Percentiles rank a stretch among this genome's conserved stretches.
These are phyloP conservation scores for Rhea americana DNA, from an alignment of 2,113 vertebrate species.

Conservation along the genomic window DNA sequence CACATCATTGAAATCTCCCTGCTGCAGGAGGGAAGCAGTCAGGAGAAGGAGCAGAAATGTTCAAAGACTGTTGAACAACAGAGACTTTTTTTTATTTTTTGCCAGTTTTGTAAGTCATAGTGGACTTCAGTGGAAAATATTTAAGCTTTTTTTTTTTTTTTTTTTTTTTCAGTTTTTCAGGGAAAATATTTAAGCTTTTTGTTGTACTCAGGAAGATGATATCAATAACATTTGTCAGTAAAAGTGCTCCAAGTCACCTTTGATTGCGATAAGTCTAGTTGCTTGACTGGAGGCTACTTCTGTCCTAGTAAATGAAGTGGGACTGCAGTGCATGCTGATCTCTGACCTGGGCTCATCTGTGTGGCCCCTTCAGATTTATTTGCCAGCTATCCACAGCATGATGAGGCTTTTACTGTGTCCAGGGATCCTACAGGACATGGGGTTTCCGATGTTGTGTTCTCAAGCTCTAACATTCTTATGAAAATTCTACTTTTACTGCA, in stretches of 20 bases:
- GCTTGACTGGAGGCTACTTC: background rate
- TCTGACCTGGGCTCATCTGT: background rate
- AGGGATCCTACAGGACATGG: background rate
- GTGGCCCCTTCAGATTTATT: background rate
- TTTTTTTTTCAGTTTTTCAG: accelerated
- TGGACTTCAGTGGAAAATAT: background rate
- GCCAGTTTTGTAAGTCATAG: background rate
- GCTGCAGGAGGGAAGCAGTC: background rate
- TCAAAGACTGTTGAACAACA: background rate
- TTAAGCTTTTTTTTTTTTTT: background rate
- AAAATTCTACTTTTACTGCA: background rate
- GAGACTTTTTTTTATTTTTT: background rate
- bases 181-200: background rate
- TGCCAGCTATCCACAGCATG: background rate
- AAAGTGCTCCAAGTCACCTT: background rate
- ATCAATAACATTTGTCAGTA: background rate
- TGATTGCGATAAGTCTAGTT: background rate
- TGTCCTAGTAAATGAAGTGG: background rate
- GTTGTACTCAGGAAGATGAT: background rate
- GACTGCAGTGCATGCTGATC: background rate
- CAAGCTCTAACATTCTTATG: background rate
- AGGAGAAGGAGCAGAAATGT: background rate
- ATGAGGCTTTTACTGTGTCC: background rate
- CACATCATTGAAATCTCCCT: background rate
- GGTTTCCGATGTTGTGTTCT: background rate